A percentile compares a stretch with the other conserved stretches of the same genome.
These are phyloP conservation scores for Saccopteryx leptura DNA, from an alignment of 2,113 vertebrate species.

Conservation along the genomic window DNA sequence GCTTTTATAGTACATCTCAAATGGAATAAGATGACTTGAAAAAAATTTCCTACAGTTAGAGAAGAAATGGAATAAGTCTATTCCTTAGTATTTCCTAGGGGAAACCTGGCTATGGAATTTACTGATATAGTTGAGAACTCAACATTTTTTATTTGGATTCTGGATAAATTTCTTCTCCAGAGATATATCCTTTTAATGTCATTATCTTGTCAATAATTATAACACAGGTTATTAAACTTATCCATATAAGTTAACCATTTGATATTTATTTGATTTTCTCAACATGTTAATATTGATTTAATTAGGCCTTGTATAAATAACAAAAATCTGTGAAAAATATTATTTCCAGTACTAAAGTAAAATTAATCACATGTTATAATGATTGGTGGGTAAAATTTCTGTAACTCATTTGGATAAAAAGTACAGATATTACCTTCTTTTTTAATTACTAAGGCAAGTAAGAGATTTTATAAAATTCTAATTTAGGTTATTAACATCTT, in stretches of 20 bases:
- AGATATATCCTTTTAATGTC: neutral
- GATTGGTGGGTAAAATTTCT: neutral
- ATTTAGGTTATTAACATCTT: neutral
- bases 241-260: neutral
- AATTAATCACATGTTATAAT: slow-evolving; percentile 17
- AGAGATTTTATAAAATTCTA: neutral
- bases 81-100: neutral
- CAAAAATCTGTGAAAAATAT: neutral
- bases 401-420: neutral
- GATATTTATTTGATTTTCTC: neutral
- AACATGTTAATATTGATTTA: neutral
- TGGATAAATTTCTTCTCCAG: slow-evolving; percentile 6
- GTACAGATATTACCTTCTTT: neutral
- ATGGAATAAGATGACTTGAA: neutral
- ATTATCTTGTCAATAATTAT: neutral
- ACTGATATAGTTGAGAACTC: neutral
- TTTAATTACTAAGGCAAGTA: neutral
- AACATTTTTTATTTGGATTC: neutral
- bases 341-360: neutral
- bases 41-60: neutral
- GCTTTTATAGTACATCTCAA: neutral
- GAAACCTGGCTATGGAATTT: neutral
- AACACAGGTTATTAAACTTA: neutral
- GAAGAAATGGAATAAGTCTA: neutral
- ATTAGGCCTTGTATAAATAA: neutral